Conservation (phyloP, 2,888 invertebrate species). For the Onchidella celtica region DNA sequence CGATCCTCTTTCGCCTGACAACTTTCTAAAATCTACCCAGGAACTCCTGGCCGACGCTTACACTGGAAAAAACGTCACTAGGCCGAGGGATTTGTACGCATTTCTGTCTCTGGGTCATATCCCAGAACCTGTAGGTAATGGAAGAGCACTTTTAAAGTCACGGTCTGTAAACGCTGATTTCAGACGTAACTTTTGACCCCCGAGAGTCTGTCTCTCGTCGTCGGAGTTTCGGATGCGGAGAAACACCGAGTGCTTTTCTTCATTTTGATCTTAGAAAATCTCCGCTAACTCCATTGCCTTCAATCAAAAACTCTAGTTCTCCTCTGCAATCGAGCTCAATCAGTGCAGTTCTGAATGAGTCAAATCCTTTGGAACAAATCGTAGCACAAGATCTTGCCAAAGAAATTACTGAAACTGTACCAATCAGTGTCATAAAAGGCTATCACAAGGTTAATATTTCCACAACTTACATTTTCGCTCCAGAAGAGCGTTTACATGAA, state of each 20-base stretch:
- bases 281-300: neutral
- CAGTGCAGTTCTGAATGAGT: neutral
- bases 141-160: neutral
- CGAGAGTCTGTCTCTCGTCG: neutral
- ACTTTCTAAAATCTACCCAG: neutral
- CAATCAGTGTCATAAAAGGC: slow-evolving; percentile 10
- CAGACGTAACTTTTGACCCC: neutral
- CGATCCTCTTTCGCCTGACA: neutral
- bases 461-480: slow-evolving; percentile 25
- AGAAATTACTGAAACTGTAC: neutral
- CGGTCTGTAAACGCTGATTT: neutral
- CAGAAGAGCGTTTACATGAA: slow-evolving; percentile 7
- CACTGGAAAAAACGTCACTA: slow-evolving; percentile 45
- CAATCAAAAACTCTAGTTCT: neutral
- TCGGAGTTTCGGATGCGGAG: neutral
- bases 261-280: neutral
- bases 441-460: slow-evolving; percentile 35
- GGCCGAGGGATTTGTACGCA: slow-evolving; percentile 53
- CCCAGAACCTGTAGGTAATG: neutral
- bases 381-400: neutral
- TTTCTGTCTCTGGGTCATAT: slow-evolving; percentile 37
- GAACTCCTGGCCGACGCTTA: slow-evolving; percentile 18
- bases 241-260: neutral
- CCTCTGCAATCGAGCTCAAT: neutral
- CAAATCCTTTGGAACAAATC: neutral